Base-by-base conservation (phyloP, 2,113 vertebrate species). In the Zosterops pallidus region DNA sequence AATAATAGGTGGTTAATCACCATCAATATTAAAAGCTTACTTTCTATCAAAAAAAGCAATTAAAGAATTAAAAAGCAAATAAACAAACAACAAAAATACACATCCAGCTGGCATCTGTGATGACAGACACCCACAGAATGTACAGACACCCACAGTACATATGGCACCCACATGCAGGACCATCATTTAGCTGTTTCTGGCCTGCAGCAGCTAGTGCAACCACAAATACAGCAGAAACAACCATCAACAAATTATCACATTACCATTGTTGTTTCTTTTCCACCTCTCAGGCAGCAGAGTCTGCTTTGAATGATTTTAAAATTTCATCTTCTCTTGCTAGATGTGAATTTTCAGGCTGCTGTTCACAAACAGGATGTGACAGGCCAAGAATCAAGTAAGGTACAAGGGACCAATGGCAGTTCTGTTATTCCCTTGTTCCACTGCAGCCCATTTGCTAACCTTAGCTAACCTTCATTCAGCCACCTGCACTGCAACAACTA, bases 401-500 rank as follows among this genome's bases (percentile, higher is more conserved):
- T 31, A 47, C 19, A 8, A 46, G 9, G 63, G 35, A 37, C n/a
- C 75, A 83, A 0, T 3, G 11, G 64, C 28, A 68, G 29, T 22
- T 76, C 59, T 53, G 56, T 63, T 52, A 44, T 83, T 86, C 11
- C 9, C 79, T 29, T 29, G 37, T 70, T 92, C 70, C 92, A 84
- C 33, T 67, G 57, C 91, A 77, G 82, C 69, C 75, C 2, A 0
- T 72, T 52, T 83, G 65, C 64, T 83, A 62, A 78, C 55, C 25
- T 94, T 76, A 92, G 76, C 68, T 80, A 90, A 96, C 59, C 82
- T 94, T 94, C 96, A 94, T 78, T 70, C 72, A 96, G 42, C 77
- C 93, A 96, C 74, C 93, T 92, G 96, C 94, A 83, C 60, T 24
- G 8, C 67, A 72, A 85, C 83, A 76, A 82, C 52, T 16, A 46